Conservation (phyloP, 2,888 invertebrate genomes). For the Aleiodes leptofemur region DNA sequence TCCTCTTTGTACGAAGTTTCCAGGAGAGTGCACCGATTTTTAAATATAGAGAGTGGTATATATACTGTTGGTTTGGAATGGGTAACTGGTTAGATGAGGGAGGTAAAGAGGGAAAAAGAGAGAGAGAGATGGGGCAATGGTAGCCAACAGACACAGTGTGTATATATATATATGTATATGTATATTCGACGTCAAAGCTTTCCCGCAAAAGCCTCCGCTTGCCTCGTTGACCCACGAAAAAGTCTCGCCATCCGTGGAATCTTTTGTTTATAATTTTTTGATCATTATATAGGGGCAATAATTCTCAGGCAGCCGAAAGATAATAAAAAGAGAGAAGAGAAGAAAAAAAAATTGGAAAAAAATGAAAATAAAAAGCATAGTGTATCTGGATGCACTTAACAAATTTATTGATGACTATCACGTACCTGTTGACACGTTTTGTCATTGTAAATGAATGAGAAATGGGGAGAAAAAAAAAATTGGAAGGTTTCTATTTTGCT, state of each 20-base stretch:
- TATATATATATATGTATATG: slow-evolving; percentile 42
- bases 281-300: slow-evolving; percentile 68
- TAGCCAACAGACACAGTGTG: slow-evolving; percentile 54
- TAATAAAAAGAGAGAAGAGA: neutral
- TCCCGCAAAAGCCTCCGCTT: slow-evolving; percentile 67
- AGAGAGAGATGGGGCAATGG: slow-evolving; percentile 41
- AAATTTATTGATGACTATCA: slow-evolving; percentile 42
- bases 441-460: slow-evolving; percentile 72
- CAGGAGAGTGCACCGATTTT: slow-evolving; percentile 74
- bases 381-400: slow-evolving; percentile 27
- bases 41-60: slow-evolving; percentile 69
- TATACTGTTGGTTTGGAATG: slow-evolving; percentile 67
- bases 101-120: slow-evolving; percentile 2
- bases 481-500: slow-evolving; percentile 23
- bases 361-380: neutral
- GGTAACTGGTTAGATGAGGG: slow-evolving; percentile 20
- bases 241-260: slow-evolving; percentile 75
- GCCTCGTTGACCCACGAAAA: slow-evolving; percentile 74
- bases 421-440: slow-evolving; percentile 58
- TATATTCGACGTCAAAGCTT: slow-evolving; percentile 69
- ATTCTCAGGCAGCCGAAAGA: slow-evolving; percentile 17
- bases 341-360: neutral
- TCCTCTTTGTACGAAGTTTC: slow-evolving; percentile 73
- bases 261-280: slow-evolving; percentile 75
- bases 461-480: neutral